These are phyloP conservation scores for Drosophila orosa DNA, from an alignment of 1,140 invertebrate genomes.

Conservation along the genomic window DNA sequence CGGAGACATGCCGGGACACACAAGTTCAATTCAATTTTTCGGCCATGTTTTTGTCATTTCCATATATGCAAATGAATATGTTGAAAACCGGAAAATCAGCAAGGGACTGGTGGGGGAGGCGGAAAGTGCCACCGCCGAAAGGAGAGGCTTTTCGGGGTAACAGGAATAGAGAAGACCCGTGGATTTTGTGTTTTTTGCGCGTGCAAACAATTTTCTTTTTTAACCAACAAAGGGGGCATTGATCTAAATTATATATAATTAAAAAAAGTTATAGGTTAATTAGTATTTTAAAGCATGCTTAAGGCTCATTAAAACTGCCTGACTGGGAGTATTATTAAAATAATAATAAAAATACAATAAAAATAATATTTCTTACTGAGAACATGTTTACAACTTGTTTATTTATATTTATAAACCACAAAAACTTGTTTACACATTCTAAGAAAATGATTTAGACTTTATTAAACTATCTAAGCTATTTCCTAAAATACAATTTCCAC, in stretches of 20 bases:
- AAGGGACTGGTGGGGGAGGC: not conserved
- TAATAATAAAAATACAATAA: no score
- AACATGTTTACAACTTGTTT: not conserved
- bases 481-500: not conserved
- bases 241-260: not conserved
- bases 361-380: not conserved
- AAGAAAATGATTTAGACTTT: not conserved
- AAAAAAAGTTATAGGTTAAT: not conserved
- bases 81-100: constrained; percentile 70
- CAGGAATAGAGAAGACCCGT: not conserved
- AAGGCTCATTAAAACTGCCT: not conserved
- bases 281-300: not conserved
- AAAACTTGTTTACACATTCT: not conserved
- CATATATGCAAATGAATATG: constrained; percentile 81
- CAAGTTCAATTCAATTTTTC: constrained; percentile 81
- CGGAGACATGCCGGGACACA: constrained; percentile 54
- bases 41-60: constrained; percentile 80
- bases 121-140: not conserved
- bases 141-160: constrained; percentile 8
- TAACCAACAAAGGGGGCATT: not conserved
- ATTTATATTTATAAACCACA: not conserved
- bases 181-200: constrained; percentile 1
- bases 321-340: not conserved
- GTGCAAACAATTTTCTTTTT: constrained; percentile 1
- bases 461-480: constrained; percentile 1